Conservation (phyloP, 1,140 invertebrate genomes). For the Drosophila virilis region DNA sequence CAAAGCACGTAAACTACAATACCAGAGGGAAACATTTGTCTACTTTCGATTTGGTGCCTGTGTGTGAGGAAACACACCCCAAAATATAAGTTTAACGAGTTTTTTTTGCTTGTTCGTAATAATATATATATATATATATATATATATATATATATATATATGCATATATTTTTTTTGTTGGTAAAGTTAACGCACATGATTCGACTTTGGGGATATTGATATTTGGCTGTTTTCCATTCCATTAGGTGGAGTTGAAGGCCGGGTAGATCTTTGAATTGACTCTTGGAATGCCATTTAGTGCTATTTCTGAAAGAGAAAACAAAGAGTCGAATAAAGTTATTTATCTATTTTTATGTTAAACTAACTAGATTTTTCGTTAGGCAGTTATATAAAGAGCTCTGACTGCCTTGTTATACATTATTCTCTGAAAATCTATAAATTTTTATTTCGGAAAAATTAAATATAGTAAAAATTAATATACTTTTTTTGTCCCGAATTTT, state of each 20-base stretch:
- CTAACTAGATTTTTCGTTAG: too few relatives aligned
- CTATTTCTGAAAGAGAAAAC: slow-evolving; percentile 18
- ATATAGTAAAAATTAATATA: too few relatives aligned
- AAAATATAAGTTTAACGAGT: neutral
- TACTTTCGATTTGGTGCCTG: slow-evolving; percentile 25
- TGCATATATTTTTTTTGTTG: too few relatives aligned
- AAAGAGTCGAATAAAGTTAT: neutral
- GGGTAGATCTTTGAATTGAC: slow-evolving; percentile 21
- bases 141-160: neutral
- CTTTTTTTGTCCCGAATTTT: too few relatives aligned
- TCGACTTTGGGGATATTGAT: slow-evolving; percentile 49
- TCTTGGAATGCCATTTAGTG: slow-evolving; percentile 50
- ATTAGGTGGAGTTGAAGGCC: slow-evolving; percentile 29
- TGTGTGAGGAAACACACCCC: slow-evolving; percentile 13
- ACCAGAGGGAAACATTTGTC: slow-evolving; percentile 59
- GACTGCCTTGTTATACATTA: too few relatives aligned
- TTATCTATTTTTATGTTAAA: neutral
- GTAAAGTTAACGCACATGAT: slow-evolving; percentile 57
- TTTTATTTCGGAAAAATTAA: too few relatives aligned
- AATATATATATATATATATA: slow-evolving; percentile 1
- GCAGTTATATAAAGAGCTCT: too few relatives aligned
- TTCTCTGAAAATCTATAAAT: too few relatives aligned
- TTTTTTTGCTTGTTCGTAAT: slow-evolving; percentile 2
- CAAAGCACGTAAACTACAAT: slow-evolving; percentile 39
- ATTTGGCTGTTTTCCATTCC: slow-evolving; percentile 58